Conservation (phyloP, 2,797 vertebrate genomes). For the Fundulus diaphanus region DNA sequence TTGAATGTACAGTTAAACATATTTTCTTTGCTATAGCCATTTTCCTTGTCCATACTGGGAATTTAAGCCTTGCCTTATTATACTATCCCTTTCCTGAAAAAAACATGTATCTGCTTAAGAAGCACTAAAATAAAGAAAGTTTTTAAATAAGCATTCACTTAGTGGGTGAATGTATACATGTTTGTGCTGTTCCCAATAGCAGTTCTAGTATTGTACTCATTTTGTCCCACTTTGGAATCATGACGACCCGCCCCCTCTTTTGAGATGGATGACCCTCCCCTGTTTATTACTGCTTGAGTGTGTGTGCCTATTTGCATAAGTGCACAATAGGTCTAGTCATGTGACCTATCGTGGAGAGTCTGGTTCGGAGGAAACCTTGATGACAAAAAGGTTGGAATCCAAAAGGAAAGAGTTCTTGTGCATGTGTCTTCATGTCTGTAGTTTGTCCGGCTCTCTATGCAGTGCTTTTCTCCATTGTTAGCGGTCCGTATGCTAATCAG, state of each 20-base stretch:
- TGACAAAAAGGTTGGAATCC: constrained; percentile 37
- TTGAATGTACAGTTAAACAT: too few species aligned
- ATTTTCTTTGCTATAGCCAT: too few species aligned
- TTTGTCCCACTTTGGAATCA: constrained; percentile 59
- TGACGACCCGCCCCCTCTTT: constrained; percentile 49
- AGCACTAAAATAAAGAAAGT: neutral
- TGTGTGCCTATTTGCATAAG: constrained; percentile 23
- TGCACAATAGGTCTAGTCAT: constrained; percentile 38
- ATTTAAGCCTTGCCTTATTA: neutral
- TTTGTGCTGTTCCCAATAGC: constrained; percentile 37
- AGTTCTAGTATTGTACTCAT: constrained; percentile 35
- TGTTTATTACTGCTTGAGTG: constrained; percentile 21
- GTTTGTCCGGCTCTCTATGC: constrained; percentile 30
- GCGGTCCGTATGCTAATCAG: constrained; percentile 68
- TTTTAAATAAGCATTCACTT: neutral
- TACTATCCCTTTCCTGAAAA: neutral
- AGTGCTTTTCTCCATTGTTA: constrained; percentile 66
- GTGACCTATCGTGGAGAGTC: constrained; percentile 48
- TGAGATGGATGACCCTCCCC: constrained; percentile 42
- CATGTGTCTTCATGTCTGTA: constrained; percentile 20
- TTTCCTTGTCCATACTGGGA: too few species aligned
- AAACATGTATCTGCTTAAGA: neutral
- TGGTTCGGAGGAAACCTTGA: constrained; percentile 15
- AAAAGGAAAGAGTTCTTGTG: neutral
- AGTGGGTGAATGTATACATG: neutral